Evolutionary conservation across 2,888 invertebrate genomes (phyloP).

Genomic region (Drosophila paramelanica): DNA sequence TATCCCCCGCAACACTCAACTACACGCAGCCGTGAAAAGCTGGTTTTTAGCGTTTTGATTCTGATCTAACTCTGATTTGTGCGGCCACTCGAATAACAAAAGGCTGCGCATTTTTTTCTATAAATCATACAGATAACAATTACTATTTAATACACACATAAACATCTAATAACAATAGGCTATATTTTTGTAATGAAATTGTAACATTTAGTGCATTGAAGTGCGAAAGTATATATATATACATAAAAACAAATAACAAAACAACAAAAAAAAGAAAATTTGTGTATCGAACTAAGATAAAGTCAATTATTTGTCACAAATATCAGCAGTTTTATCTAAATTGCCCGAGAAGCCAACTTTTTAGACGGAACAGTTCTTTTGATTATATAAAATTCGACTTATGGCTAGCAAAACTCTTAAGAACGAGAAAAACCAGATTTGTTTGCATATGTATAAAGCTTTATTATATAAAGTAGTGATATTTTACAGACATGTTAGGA

Average conservation of each 20-base stretch:
- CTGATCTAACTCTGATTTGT: conserved; percentile 28
- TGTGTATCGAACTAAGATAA: conserved; percentile 12
- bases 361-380: not conserved
- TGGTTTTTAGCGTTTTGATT: conserved; percentile 31
- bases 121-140: conserved; percentile 58
- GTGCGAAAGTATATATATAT: conserved; percentile 66
- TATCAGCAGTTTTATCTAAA: conserved; percentile 6
- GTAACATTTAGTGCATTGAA: conserved; percentile 71
- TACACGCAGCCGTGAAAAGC: conserved; percentile 24
- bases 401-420: not conserved
- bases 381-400: no score
- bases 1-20: conserved; percentile 1
- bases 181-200: conserved; percentile 77
- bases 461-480: not conserved
- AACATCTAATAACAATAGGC: conserved; percentile 65
- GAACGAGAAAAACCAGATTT: not conserved
- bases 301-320: conserved; percentile 1
- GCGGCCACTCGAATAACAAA: conserved; percentile 70
- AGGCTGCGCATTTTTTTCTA: conserved; percentile 59
- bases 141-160: conserved; percentile 54
- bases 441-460: no score
- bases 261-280: conserved; percentile 14
- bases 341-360: not conserved
- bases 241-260: conserved; percentile 27
- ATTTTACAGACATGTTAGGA: no score